A percentile compares a stretch with the other conserved stretches of the same genome.
These are phyloP conservation scores for Nansenia antarctica DNA, from an alignment of 2,113 vertebrate genomes.

Conservation along the genomic window DNA sequence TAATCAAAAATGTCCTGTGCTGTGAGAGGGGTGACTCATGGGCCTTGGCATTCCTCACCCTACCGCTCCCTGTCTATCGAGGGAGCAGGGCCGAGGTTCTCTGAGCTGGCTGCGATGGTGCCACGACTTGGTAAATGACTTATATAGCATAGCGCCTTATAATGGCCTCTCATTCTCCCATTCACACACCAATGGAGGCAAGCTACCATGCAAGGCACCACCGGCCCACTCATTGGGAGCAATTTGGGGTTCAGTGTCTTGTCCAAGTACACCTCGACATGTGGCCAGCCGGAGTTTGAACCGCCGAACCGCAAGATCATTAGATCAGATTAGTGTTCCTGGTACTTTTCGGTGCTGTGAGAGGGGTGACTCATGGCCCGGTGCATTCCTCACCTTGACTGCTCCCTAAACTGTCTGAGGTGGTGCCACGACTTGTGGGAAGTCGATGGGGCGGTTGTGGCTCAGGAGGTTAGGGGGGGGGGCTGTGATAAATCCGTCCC, in stretches of 20 bases:
- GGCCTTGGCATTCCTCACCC: conserved; percentile 55
- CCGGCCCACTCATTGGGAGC: too few species aligned
- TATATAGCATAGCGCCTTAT: too few species aligned
- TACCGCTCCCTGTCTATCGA: conserved; percentile 83
- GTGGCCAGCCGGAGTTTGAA: too few species aligned
- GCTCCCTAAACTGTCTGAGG: conserved; percentile 77
- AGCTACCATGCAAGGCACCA: too few species aligned
- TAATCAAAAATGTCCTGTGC: too few species aligned
- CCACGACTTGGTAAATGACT: conserved; percentile 77
- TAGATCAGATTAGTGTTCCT: too few species aligned
- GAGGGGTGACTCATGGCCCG: conserved; percentile 47
- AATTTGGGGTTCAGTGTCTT: too few species aligned
- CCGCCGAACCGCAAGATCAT: too few species aligned
- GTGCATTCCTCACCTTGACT: conserved; percentile 65
- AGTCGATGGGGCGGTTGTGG: conserved; percentile 64
- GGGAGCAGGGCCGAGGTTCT: conserved; percentile 75
- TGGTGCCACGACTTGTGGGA: conserved; percentile 82
- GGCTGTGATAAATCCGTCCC: conserved; percentile 61
- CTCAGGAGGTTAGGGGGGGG: conserved; percentile 58
- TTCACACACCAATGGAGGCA: too few species aligned
- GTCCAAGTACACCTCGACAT: too few species aligned
- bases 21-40: conserved; percentile 55
- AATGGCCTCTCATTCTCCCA: too few species aligned
- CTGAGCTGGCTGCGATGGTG: conserved; percentile 78
- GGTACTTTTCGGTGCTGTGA: conserved; percentile 50